Evolutionary conservation across 2,888 invertebrate genomes (phyloP), one percentile per base, ranked within the genome.

Genomic region (Pammene fasciana): DNA sequence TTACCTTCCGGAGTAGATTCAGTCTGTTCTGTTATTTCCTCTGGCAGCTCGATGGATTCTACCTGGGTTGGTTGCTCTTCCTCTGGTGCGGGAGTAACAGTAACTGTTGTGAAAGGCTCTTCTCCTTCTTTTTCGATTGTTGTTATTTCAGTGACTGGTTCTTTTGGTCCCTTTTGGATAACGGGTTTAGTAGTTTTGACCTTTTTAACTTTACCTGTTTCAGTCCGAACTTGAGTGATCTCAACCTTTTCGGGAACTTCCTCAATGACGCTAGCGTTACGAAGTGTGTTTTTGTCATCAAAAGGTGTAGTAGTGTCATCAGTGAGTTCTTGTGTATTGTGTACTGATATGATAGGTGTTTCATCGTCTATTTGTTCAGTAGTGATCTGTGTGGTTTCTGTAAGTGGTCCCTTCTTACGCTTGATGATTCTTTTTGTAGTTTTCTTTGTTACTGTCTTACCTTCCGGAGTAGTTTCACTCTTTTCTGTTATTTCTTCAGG

Each of bases 371-470:
- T 50, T 71, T 34, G 71, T 70, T 71, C 59, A 10, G 75, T 74
- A 61, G 61, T 75, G 11, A 79, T 78, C 57, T 76, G 52, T 45
- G 76, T 83, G 0, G 76, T 80, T 79, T 79, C 73, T 67, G 83
- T 68, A 75, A 78, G 73, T 76, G 84, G 77, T 38, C 82, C 74
- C 86, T 72, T 86, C 86, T 70, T 91, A 74, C 52, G 92, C 87
- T 79, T 90, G 26, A 89, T 43, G 26, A 43, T 57, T 4, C 57
- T 18, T 3, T 57, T 57, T 8, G 9, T 43, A 13, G 8, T 57
- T 57, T 57, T 57, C 43, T 26, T 43, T 26, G 9, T 57, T 0
- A 57, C 4, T 7, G 18, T 57, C 43, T 57, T 57, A 57, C 57
- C 57, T 57, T 57, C 57, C 1, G 57, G 57, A 18, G 57, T 57